Conservation (phyloP, 1,140 invertebrate species). For the Homalodisca vitripennis region DNA sequence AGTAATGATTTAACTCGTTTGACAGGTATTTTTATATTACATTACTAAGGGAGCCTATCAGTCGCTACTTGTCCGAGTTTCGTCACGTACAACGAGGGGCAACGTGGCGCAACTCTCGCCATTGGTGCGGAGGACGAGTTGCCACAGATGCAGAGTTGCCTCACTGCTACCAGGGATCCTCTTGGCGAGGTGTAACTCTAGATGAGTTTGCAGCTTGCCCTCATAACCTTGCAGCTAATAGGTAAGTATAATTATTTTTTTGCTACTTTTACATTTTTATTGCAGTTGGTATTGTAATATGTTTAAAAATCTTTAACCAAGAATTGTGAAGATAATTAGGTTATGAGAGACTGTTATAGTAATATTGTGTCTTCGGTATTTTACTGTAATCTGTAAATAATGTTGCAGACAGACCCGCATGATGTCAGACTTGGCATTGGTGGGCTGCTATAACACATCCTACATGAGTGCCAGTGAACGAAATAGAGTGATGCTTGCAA, state of each 20-base stretch:
- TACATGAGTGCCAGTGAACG: conserved; percentile 67
- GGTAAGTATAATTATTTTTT: too few relatives aligned
- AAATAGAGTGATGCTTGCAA: conserved; percentile 82
- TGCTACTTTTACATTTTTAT: too few relatives aligned
- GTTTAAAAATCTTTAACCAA: too few relatives aligned
- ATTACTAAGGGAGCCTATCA: conserved; percentile 87
- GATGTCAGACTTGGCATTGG: conserved; percentile 90
- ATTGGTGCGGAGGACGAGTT: conserved; percentile 82
- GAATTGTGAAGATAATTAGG: too few relatives aligned
- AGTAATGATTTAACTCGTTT: too few relatives aligned
- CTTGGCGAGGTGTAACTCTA: conserved; percentile 66
- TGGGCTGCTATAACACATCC: conserved; percentile 92
- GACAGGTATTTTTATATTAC: conserved; percentile 93
- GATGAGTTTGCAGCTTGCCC: conserved; percentile 88
- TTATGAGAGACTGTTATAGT: too few relatives aligned
- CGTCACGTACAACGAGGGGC: conserved; percentile 95
- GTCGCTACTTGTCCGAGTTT: conserved; percentile 90
- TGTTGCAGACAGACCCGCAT: conserved; percentile 92
- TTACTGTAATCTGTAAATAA: too few relatives aligned
- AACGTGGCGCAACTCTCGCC: conserved; percentile 86
- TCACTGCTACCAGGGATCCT: conserved; percentile 69
- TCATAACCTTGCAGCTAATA: conserved; percentile 91
- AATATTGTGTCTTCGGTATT: too few relatives aligned
- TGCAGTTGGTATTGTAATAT: too few relatives aligned
- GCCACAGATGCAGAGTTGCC: conserved; percentile 76